Evolutionary conservation across 2,113 vertebrate genomes (phyloP).

Genomic region (Plestiodon gilberti): DNA sequence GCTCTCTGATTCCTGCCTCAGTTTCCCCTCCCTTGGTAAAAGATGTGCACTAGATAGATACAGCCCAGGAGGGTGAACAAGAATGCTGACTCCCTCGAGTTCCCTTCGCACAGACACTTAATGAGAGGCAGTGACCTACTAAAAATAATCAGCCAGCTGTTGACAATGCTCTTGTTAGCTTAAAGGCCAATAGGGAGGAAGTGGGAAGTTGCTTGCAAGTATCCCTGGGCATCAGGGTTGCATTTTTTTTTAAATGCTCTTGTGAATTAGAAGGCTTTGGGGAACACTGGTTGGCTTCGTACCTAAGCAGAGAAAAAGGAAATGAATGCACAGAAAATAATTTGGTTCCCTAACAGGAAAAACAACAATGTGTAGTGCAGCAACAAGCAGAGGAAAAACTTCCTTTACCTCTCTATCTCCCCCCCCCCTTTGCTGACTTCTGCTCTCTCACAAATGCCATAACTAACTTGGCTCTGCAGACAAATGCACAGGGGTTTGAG

Average conservation of each 20-base stretch:
- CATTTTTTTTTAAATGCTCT: neutral
- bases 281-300: neutral
- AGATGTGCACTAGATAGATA: neutral
- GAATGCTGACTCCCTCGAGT: neutral
- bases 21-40: neutral
- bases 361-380: neutral
- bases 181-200: conserved; percentile 27
- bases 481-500: neutral
- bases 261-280: neutral
- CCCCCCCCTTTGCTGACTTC: neutral
- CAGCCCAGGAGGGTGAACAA: neutral
- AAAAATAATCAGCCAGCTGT: conserved; percentile 36
- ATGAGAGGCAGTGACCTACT: conserved; percentile 15
- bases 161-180: conserved; percentile 30
- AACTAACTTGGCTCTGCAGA: neutral
- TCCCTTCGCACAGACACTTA: conserved; percentile 8
- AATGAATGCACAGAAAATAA: conserved; percentile 4
- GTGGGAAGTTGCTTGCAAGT: conserved; percentile 19
- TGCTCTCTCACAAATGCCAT: neutral
- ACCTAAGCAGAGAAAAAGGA: conserved; percentile 15
- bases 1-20: neutral
- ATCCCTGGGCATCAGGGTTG: conserved; percentile 3
- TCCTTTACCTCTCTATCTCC: neutral
- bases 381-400: neutral
- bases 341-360: conserved; percentile 11